A percentile compares a stretch with the other conserved stretches of the same genome.
Conservation (phyloP, 2,797 vertebrate species). For the Pseudochromis fuscus region DNA sequence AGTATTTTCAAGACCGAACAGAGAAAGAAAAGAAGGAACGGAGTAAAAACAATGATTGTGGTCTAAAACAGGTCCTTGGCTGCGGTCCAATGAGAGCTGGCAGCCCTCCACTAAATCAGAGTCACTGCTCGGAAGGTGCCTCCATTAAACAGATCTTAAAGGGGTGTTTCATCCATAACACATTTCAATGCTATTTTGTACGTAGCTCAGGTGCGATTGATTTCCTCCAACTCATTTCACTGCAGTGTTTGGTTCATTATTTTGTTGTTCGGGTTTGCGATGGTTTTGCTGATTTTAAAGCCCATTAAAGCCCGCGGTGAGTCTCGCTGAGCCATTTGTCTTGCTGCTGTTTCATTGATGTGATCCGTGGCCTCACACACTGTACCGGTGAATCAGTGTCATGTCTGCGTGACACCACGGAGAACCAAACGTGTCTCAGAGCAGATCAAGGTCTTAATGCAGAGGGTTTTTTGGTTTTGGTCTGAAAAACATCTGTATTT, state of each 20-base stretch:
- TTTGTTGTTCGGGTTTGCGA: conserved; percentile 71
- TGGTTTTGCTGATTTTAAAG: conserved; percentile 75
- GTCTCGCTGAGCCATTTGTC: conserved; percentile 70
- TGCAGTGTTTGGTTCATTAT: conserved; percentile 77
- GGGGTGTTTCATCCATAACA: conserved; percentile 72
- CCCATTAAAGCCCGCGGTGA: conserved; percentile 69
- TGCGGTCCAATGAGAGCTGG: conserved; percentile 60
- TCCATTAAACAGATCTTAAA: conserved; percentile 74
- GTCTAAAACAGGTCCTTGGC: conserved; percentile 65
- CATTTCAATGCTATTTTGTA: conserved; percentile 67
- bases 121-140: conserved; percentile 65
- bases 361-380: conserved; percentile 59
- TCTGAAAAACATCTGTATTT: background rate
- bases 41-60: conserved; percentile 57
- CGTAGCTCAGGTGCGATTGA: conserved; percentile 75
- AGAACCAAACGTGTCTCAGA: conserved; percentile 33
- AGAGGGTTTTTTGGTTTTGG: no score
- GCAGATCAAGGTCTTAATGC: conserved; percentile 11
- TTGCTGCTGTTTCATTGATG: conserved; percentile 73
- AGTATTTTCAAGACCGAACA: conserved; percentile 53
- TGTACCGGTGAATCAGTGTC: conserved; percentile 63
- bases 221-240: conserved; percentile 77
- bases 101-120: conserved; percentile 68
- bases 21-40: conserved; percentile 43
- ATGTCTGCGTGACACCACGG: conserved; percentile 50